A percentile compares a stretch with the other conserved stretches of the same genome.
Conservation (phyloP, 2,113 vertebrate species). For the Ophthalmolycus amberensis region DNA sequence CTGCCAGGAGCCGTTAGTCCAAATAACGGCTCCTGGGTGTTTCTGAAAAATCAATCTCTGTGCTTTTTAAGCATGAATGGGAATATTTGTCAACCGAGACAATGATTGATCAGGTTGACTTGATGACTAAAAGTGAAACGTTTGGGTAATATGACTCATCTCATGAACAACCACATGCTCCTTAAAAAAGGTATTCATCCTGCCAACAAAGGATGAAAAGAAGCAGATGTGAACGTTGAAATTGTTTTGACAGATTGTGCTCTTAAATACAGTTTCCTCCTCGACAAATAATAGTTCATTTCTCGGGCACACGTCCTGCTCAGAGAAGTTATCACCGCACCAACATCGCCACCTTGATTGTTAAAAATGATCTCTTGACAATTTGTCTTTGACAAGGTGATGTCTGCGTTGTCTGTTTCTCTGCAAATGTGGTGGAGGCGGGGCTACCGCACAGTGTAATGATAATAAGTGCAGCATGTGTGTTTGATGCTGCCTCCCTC, state of each 20-base stretch:
- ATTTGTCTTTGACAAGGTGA: background rate
- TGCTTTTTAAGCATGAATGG: constrained; percentile 1
- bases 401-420: background rate
- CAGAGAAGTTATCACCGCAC: background rate
- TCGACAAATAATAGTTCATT: background rate
- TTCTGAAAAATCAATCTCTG: background rate
- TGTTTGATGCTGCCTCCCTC: constrained; percentile 30
- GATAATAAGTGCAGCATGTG: background rate
- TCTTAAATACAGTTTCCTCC: constrained; percentile 35
- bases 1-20: background rate
- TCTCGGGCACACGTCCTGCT: background rate
- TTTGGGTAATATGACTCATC: constrained; percentile 35
- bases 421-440: background rate
- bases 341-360: too few relatives aligned
- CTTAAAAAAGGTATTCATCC: constrained; percentile 23
- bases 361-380: background rate
- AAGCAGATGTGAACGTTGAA: constrained; percentile 24
- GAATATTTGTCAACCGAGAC: background rate
- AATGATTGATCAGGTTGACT: constrained; percentile 1
- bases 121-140: constrained; percentile 1
- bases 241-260: constrained; percentile 45
- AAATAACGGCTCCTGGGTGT: background rate
- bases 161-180: constrained; percentile 18
- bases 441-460: background rate
- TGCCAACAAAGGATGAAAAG: constrained; percentile 25